Percentiles rank a stretch among this genome's conserved stretches.
Conservation (phyloP, 2,113 vertebrate genomes). For the Anhinga rufa region DNA sequence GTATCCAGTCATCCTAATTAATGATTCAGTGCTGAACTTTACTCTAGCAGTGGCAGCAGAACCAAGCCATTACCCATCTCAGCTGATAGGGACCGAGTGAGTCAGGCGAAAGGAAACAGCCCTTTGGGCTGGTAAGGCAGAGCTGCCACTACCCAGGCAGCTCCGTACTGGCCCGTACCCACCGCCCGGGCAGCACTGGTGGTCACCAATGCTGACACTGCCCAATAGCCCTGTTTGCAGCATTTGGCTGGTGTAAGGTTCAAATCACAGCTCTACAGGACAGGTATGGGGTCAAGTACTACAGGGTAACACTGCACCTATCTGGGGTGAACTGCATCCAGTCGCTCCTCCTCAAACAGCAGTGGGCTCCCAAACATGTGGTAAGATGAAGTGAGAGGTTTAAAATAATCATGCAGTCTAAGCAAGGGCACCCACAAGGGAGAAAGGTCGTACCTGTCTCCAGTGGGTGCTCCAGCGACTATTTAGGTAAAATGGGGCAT, state of each 20-base stretch:
- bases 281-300: neutral
- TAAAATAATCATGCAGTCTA: neutral
- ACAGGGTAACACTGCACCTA: neutral
- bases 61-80: neutral
- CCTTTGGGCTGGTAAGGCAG: neutral
- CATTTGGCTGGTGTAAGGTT: neutral
- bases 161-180: fast-evolving
- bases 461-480: neutral
- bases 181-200: fast-evolving
- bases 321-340: neutral
- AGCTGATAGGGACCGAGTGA: neutral
- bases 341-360: neutral
- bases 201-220: fast-evolving
- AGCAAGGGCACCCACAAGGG: neutral
- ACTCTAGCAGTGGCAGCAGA: neutral
- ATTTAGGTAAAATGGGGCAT: fast-evolving
- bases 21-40: constrained; percentile 47
- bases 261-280: fast-evolving
- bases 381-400: neutral
- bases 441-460: neutral
- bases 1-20: constrained; percentile 62
- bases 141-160: neutral
- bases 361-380: fast-evolving
- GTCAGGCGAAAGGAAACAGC: neutral
- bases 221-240: fast-evolving